These are phyloP conservation scores for Drosophila leontia DNA, from an alignment of 1,140 invertebrate species.

Conservation along the genomic window DNA sequence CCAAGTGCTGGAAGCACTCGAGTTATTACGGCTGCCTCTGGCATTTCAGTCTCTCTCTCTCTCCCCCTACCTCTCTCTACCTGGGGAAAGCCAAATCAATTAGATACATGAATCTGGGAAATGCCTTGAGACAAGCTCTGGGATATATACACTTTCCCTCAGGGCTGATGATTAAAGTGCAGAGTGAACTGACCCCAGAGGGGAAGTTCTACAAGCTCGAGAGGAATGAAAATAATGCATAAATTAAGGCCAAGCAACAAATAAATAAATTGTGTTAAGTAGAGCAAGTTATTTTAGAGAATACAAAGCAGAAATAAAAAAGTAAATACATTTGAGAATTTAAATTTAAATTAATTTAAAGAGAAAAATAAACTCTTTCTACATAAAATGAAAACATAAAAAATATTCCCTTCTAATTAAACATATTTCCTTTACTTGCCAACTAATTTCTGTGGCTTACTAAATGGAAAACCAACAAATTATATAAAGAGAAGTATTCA, in stretches of 20 bases:
- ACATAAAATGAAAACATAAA: not conserved
- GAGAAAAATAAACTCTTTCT: not conserved
- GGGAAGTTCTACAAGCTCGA: not conserved
- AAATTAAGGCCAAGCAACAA: conserved; percentile 6
- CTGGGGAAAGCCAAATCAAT: conserved; percentile 59
- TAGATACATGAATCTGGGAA: conserved; percentile 56
- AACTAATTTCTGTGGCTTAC: not conserved
- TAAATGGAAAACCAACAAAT: conserved; percentile 2
- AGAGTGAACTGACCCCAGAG: conserved; percentile 17
- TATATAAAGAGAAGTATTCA: conserved; percentile 7
- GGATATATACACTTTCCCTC: not conserved
- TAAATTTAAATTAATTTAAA: not conserved
- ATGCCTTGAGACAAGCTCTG: conserved; percentile 9
- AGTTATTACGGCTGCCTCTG: conserved; percentile 69
- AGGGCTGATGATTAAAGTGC: conserved; percentile 38
- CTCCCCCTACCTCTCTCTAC: not conserved
- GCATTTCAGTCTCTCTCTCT: conserved; percentile 36
- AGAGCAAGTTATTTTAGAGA: not conserved
- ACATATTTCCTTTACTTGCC: not conserved
- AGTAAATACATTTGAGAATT: not conserved
- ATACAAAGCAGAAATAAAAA: not conserved
- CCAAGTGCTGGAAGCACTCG: conserved; percentile 46
- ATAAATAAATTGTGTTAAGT: not conserved
- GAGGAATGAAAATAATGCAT: conserved; percentile 1
- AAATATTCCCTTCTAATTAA: not conserved